Evolutionary conservation across 2,113 vertebrate species (phyloP).

Genomic region (Pipra filicauda): DNA sequence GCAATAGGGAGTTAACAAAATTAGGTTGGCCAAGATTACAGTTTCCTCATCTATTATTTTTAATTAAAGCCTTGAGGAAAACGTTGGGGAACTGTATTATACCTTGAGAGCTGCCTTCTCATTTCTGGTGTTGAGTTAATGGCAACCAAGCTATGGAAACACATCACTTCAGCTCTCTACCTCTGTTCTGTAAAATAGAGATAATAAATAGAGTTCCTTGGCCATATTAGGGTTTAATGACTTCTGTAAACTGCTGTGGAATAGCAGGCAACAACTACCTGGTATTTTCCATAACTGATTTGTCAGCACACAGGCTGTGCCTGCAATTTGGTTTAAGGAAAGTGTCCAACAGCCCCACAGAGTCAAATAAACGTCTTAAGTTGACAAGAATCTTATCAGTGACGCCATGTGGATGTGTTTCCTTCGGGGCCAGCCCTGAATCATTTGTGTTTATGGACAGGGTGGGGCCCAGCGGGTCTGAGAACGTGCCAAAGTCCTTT

Average conservation of each 20-base stretch:
- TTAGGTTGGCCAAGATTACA: neutral
- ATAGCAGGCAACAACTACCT: neutral
- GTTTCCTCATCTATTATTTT: neutral
- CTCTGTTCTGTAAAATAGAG: neutral
- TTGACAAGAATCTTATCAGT: neutral
- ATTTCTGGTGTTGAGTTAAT: neutral
- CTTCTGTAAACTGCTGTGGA: neutral
- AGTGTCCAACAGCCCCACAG: neutral
- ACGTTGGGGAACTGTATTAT: neutral
- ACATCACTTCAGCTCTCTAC: neutral
- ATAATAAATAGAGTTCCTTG: neutral
- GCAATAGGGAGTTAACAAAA: neutral
- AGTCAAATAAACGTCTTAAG: neutral
- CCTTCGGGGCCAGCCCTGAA: neutral
- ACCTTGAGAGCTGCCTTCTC: neutral
- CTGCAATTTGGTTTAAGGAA: neutral
- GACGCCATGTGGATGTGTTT: neutral
- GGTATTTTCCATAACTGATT: neutral
- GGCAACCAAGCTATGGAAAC: neutral
- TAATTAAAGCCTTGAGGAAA: neutral
- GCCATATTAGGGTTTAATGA: neutral
- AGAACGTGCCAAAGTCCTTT: constrained; percentile 5
- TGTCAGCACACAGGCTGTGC: neutral
- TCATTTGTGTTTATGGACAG: constrained; percentile 32
- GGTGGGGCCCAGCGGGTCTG: constrained; percentile 20